Conservation (phyloP, 2,888 invertebrate genomes). For the Lithophane semibrunnea region DNA sequence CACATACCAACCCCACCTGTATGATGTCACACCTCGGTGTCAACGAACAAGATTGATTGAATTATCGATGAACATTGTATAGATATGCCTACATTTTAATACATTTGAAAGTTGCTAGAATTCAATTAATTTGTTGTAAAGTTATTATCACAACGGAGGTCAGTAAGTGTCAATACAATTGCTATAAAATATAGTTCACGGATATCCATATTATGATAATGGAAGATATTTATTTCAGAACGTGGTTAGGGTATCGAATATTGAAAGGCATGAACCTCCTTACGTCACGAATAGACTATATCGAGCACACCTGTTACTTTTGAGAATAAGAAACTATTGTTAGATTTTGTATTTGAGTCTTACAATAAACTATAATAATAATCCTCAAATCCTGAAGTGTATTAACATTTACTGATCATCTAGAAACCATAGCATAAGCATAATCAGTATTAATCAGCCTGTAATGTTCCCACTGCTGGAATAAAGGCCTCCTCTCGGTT, state of each 20-base stretch:
- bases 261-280: conserved; percentile 40
- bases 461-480: too few species aligned
- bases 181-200: conserved; percentile 28
- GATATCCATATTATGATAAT: conserved; percentile 24
- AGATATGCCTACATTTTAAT: conserved; percentile 7
- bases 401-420: background rate
- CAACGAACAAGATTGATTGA: conserved; percentile 50
- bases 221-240: conserved; percentile 22
- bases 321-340: conserved; percentile 32
- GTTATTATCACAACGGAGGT: conserved; percentile 26
- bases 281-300: conserved; percentile 37
- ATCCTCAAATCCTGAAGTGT: background rate
- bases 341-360: conserved; percentile 10
- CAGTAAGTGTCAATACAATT: conserved; percentile 27
- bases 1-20: conserved; percentile 71
- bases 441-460: too few species aligned
- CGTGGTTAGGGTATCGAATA: conserved; percentile 27
- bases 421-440: background rate
- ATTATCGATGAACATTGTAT: conserved; percentile 20
- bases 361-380: background rate
- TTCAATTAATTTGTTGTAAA: conserved; percentile 33
- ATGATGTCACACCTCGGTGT: conserved; percentile 68
- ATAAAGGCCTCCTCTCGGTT: too few species aligned
- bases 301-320: conserved; percentile 53
- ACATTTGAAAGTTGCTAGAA: conserved; percentile 39